Evolutionary conservation across 2,113 vertebrate species (phyloP).

Genomic region (Scomber colias): DNA sequence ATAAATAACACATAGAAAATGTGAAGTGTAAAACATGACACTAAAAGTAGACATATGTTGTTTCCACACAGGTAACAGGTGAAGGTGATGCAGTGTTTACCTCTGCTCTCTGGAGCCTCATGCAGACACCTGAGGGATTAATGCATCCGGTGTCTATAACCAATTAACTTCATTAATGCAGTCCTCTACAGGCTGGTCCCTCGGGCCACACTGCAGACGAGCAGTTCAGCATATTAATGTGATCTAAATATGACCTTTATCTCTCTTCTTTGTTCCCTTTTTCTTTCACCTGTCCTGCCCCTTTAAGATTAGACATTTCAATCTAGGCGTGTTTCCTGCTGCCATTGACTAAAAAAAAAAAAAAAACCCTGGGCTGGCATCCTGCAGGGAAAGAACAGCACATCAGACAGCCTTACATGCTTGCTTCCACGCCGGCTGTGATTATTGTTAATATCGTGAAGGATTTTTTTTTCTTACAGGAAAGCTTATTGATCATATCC

Average conservation of each 20-base stretch:
- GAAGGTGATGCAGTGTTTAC: constrained; percentile 19
- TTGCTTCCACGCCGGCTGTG: constrained; percentile 3
- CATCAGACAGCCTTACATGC: constrained; percentile 33
- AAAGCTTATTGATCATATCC: neutral
- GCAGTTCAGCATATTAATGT: constrained; percentile 13
- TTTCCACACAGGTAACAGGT: neutral
- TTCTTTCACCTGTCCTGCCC: constrained; percentile 73
- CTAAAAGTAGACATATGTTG: neutral
- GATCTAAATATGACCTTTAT: neutral
- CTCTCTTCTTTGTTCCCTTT: constrained; percentile 74
- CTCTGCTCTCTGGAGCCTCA: constrained; percentile 19
- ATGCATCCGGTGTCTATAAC: neutral
- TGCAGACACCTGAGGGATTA: neutral
- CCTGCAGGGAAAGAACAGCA: constrained; percentile 66
- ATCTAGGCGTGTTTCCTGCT: constrained; percentile 88
- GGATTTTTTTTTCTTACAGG: neutral
- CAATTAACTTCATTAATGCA: constrained; percentile 28
- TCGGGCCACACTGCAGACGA: neutral
- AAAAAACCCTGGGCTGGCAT: constrained; percentile 59
- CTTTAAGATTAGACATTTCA: constrained; percentile 85
- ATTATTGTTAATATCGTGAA: neutral
- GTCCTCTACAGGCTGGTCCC: neutral
- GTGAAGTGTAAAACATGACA: no score
- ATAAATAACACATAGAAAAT: neutral
- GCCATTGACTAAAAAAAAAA: constrained; percentile 80